phyloP scores from a whole-genome alignment of 1,140 invertebrate genomes.

The Macrotrachela quadricornifera region DNA sequence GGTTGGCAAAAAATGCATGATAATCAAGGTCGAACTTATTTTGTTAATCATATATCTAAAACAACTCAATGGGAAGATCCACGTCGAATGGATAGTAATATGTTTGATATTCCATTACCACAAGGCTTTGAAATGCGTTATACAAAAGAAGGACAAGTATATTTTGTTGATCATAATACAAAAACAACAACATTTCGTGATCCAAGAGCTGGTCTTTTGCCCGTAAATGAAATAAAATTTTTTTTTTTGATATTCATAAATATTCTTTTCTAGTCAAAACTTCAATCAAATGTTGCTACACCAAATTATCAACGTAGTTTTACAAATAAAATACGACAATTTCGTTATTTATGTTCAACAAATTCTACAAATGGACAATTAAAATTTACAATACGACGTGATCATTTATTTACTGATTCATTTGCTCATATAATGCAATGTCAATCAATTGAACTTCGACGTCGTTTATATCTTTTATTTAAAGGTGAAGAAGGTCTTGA shows the following conservation, averaged over 20 bases:
- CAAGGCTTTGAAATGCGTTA: conserved; percentile 3
- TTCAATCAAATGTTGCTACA: conserved; percentile 66
- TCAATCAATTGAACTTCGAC: conserved; percentile 49
- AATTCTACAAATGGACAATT: conserved; percentile 4
- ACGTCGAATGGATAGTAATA: conserved; percentile 42
- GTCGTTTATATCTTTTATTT: conserved; percentile 69
- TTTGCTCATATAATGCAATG: conserved; percentile 22
- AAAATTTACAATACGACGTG: conserved; percentile 40
- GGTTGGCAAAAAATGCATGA: conserved; percentile 42
- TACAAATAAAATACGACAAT: conserved; percentile 94
- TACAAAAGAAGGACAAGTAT: conserved; percentile 39
- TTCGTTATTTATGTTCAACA: conserved; percentile 65
- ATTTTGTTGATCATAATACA: conserved; percentile 48
- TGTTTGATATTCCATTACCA: conserved; percentile 28
- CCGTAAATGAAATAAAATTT: neutral
- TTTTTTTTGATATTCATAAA: conserved; percentile 48
- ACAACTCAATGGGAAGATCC: conserved; percentile 99
- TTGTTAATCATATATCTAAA: conserved; percentile 50
- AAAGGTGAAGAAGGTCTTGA: conserved; percentile 87
- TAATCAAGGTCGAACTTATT: conserved; percentile 32
- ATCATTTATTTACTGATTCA: conserved; percentile 82
- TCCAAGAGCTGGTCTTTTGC: conserved; percentile 52
- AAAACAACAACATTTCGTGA: conserved; percentile 96
- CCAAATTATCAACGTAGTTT: conserved; percentile 94
- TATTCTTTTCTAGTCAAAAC: conserved; percentile 42